phyloP scores from a whole-genome alignment of 2,113 vertebrate genomes.

The Ranitomeya variabilis region DNA sequence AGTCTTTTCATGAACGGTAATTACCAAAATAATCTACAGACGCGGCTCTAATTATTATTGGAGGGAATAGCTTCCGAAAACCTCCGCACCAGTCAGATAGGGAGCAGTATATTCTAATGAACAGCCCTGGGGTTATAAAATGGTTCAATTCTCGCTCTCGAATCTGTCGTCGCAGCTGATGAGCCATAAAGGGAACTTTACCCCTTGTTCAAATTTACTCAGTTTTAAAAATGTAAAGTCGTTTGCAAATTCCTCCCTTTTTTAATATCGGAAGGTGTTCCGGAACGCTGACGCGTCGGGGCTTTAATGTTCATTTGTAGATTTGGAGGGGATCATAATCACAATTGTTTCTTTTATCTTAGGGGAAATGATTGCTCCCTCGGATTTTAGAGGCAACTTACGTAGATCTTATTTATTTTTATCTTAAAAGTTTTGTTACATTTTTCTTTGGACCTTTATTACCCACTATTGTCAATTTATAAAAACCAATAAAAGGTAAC shows the following conservation, averaged over 20 bases:
- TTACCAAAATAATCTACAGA: conserved; percentile 64
- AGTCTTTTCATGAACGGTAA: conserved; percentile 62
- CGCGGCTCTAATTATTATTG: conserved; percentile 61
- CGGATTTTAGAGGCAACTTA: neutral
- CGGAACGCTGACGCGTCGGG: conserved; percentile 9
- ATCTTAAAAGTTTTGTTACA: neutral
- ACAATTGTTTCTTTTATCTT: conserved; percentile 40
- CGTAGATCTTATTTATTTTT: neutral
- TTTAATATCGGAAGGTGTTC: conserved; percentile 48
- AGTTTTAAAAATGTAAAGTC: conserved; percentile 25
- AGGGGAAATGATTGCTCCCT: conserved; percentile 14
- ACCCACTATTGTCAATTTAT: too few species aligned
- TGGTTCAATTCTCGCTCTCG: conserved; percentile 45
- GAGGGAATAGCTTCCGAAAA: conserved; percentile 24
- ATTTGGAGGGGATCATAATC: conserved; percentile 50
- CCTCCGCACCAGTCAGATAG: conserved; percentile 47
- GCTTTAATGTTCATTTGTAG: conserved; percentile 41
- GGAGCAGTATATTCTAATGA: conserved; percentile 47
- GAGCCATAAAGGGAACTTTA: conserved; percentile 60
- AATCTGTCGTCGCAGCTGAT: conserved; percentile 62
- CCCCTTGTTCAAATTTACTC: conserved; percentile 50
- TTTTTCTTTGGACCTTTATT: too few species aligned
- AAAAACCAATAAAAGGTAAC: too few species aligned
- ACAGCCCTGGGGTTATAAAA: conserved; percentile 60
- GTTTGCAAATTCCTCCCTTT: conserved; percentile 42